These are phyloP conservation scores for Scartelaos histophorus DNA, from an alignment of 2,113 vertebrate genomes.

Conservation along the genomic window DNA sequence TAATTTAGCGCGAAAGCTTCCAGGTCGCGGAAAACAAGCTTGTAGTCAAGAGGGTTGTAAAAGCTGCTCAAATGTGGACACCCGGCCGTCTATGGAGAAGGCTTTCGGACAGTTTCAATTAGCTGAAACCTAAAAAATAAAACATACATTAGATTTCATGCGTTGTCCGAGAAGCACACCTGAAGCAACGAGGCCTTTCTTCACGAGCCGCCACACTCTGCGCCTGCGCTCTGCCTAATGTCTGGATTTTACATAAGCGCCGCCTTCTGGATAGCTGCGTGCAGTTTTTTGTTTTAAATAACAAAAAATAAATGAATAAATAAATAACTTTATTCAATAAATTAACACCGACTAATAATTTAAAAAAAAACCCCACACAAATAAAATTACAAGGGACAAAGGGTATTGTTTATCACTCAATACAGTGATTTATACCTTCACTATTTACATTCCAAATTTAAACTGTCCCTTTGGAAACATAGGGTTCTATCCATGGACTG, in stretches of 20 bases:
- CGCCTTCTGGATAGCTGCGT: background rate
- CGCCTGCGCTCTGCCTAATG: background rate
- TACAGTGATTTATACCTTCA: slow-evolving; percentile 2
- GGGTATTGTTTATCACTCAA: background rate
- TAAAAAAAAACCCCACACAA: background rate
- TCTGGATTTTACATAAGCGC: background rate
- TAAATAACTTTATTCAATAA: background rate
- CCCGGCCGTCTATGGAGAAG: no score
- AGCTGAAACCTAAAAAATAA: background rate
- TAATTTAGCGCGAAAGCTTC: slow-evolving; percentile 34
- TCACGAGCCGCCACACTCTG: background rate
- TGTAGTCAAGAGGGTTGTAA: background rate
- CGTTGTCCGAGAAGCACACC: background rate
- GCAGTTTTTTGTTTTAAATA: background rate
- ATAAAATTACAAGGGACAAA: background rate
- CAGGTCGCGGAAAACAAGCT: background rate
- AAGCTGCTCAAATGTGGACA: background rate
- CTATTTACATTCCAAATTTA: slow-evolving; percentile 9
- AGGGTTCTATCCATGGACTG: no score
- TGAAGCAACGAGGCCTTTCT: background rate
- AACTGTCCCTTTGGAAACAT: no score
- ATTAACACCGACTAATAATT: background rate
- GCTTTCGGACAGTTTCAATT: background rate
- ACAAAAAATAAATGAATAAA: background rate
- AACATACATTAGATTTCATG: background rate